Conservation (phyloP, 2,113 vertebrate genomes). For the Pristiophorus japonicus region DNA sequence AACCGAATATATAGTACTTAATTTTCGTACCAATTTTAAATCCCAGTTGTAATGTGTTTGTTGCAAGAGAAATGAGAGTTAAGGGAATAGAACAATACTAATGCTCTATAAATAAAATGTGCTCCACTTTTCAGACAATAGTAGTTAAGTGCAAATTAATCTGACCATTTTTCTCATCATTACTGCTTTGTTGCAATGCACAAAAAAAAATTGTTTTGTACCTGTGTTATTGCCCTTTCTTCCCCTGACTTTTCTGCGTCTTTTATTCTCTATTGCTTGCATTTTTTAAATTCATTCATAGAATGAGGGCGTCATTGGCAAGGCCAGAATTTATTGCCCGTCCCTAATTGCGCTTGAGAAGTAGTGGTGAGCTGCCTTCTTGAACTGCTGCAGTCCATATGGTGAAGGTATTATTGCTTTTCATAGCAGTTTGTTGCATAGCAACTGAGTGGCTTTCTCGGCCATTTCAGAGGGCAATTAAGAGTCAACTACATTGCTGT, state of each 20-base stretch:
- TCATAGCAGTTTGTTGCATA: too few species aligned
- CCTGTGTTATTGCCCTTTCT: neutral
- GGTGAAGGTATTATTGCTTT: too few species aligned
- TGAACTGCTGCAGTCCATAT: too few species aligned
- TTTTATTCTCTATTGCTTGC: neutral
- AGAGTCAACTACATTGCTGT: too few species aligned
- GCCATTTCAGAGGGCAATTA: too few species aligned
- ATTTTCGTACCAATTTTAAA: neutral
- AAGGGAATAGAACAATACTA: neutral
- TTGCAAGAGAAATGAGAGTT: neutral
- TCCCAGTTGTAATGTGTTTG: neutral
- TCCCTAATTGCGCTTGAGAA: too few species aligned
- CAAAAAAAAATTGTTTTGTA: neutral
- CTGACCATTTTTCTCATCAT: neutral
- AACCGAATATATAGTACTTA: neutral
- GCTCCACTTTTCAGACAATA: neutral
- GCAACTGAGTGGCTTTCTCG: too few species aligned
- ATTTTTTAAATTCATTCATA: too few species aligned
- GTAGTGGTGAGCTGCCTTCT: too few species aligned
- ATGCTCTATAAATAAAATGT: neutral
- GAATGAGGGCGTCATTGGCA: too few species aligned
- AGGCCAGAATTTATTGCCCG: too few species aligned
- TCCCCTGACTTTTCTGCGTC: neutral
- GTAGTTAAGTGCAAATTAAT: neutral
- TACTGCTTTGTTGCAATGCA: neutral